phyloP scores from a whole-genome alignment of 2,113 vertebrate species.

The Acrocephalus kingi region DNA sequence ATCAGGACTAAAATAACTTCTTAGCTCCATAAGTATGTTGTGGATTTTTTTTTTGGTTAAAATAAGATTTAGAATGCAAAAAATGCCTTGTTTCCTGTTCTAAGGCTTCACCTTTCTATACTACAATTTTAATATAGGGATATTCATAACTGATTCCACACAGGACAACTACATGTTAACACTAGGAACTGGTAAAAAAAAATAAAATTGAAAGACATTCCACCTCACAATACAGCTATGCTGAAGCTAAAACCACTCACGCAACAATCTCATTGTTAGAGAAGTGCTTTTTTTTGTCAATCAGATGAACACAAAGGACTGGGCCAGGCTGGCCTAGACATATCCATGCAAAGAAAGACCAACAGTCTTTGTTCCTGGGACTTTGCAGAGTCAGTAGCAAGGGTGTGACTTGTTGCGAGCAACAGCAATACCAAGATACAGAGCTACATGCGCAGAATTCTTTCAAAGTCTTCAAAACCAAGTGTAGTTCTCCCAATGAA shows the following conservation, averaged over 20 bases:
- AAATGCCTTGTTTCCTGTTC: background rate
- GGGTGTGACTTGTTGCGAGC: background rate
- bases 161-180: background rate
- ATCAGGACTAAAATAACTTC: background rate
- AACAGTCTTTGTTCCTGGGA: background rate
- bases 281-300: background rate
- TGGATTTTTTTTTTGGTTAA: background rate
- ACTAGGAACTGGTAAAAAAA: background rate
- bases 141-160: background rate
- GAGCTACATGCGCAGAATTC: background rate
- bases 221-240: background rate
- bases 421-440: background rate
- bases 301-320: background rate
- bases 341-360: background rate
- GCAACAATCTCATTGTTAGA: rapidly evolving
- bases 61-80: background rate
- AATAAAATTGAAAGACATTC: background rate
- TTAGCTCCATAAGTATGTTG: background rate
- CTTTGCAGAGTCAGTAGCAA: background rate
- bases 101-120: background rate
- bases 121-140: background rate
- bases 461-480: background rate
- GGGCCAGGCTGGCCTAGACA: background rate
- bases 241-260: background rate
- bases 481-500: background rate